Base-by-base conservation (phyloP, 2,113 vertebrate genomes). In the Polypterus bichir region DNA sequence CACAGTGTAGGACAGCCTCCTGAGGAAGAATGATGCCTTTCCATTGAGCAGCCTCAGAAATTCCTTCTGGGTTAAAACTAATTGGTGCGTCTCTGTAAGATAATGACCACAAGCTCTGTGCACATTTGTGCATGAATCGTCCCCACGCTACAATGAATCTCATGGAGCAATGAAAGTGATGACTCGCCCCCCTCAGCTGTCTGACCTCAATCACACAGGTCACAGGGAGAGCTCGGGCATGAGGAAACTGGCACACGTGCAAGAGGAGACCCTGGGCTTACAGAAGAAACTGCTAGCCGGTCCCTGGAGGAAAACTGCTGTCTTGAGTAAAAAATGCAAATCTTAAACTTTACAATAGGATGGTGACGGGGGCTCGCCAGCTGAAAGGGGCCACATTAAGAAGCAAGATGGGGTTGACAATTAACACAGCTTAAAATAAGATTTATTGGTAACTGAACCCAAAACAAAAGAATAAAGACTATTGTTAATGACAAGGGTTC, bases 31-130 rank as follows among this genome's bases (percentile, higher is more conserved):
- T 27, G 27, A 27, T 46, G 60, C 61, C 65, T 62, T 64, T 64
- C 53, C 27, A 66, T 62, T 5, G 44, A 9, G 47, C 45, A 1
- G 53, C 59, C 7, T 59, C n/a, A 8, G 67, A 67, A 69, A 59
- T 75, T 76, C 74, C 73, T 82, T 80, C 79, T 79, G 76, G 79
- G 78, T 81, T 78, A 81, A 70, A 80, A 84, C 71, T 82, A 84
- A 84, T 81, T 81, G 80, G 80, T 78, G 72, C 68, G 47, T 79
- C 9, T 68, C 69, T 72, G 69, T 79, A 73, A 69, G 74, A 78
- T 81, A 84, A 84, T 84, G 79, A 84, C 82, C 79, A 82, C 74
- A 79, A 82, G 80, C 80, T 65, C 67, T 77, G 57, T 6, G 61
- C 68, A 75, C 71, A 69, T 71, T 78, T 68, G 73, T 68, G 73